A percentile compares a stretch with the other conserved stretches of the same genome.
phyloP scores from a whole-genome alignment of 2,888 invertebrate genomes.

The Orchesellides sinensis region DNA sequence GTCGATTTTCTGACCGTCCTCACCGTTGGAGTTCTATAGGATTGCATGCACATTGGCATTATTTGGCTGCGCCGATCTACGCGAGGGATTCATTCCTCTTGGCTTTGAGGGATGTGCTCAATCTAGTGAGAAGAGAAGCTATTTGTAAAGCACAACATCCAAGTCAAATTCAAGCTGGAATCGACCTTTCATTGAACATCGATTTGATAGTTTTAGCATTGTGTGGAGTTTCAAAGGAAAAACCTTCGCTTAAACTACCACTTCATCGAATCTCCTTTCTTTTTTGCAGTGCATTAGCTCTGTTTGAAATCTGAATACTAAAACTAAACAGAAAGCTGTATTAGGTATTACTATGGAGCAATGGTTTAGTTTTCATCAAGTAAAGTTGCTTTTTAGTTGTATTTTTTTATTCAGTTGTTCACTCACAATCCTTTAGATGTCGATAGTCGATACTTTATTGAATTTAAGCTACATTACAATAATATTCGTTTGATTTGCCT shows the following conservation, averaged over 20 bases:
- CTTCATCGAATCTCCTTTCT: no score
- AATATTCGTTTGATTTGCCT: no score
- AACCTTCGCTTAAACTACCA: neutral
- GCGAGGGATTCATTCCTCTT: constrained; percentile 13
- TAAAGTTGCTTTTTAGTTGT: neutral
- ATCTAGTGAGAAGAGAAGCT: constrained; percentile 6
- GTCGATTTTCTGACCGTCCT: constrained; percentile 62
- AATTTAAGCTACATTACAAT: no score
- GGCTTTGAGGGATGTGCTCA: neutral
- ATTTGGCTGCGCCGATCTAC: constrained; percentile 29
- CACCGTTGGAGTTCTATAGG: constrained; percentile 50
- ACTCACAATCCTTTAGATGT: constrained; percentile 30
- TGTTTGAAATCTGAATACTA: no score
- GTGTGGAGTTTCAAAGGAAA: constrained; percentile 7
- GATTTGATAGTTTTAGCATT: constrained; percentile 5
- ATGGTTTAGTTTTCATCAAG: neutral
- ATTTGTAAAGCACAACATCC: constrained; percentile 42
- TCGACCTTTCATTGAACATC: constrained; percentile 64
- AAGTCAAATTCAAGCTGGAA: constrained; percentile 63
- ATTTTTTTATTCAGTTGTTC: constrained; percentile 20
- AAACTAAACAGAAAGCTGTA: no score
- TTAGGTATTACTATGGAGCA: no score
- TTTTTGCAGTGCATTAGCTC: no score
- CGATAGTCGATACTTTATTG: constrained; percentile 31
- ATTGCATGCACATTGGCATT: constrained; percentile 2